Base-by-base conservation (phyloP, 2,113 vertebrate genomes). In the Aegithalos caudatus region DNA sequence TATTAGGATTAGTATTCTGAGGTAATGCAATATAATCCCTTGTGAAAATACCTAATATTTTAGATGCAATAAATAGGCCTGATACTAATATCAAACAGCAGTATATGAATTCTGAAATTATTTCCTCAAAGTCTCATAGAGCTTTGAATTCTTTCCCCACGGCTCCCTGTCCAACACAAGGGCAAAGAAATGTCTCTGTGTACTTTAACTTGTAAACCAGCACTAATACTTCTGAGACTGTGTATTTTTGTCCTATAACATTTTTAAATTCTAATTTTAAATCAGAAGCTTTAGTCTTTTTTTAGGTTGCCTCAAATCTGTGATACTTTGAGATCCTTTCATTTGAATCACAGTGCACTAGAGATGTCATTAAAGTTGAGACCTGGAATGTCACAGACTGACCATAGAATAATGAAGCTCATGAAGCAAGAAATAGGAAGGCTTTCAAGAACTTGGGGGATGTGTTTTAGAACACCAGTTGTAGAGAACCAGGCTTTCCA, bases 1-100 rank as follows among this genome's bases (percentile, higher is more conserved):
- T 93, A 80, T 80, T 79, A 88, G 94, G 79, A 97, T 96, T 92
- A 92, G 53, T 73, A 91, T 95, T 97, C 90, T 93, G 82, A 96
- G 91, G 82, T 86, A 95, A 96, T 87, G 78, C 86, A 96, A 81
- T 79, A 91, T 74, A 93, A 96, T 93, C 87, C 86, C 56, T 94
- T 95, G 61, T 86, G 88, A 90, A 96, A 96, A 97, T 84, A 79
- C 51, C 67, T 94, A 83, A 96, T 94, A 88, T 87, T 92, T 89
- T 72, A 94, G 67, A 93, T 66, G 71, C 18, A 27, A 90, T 88
- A 95, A 82, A 88, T 92, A 92, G 74, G 20, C 24, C 66, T 88
- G 57, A 89, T 76, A 80, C 48, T 84, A 67, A 60, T 65, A 81
- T 38, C 57, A 58, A 87, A 80, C 15, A 60, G 29, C 48, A 56